phyloP scores from a whole-genome alignment of 2,888 invertebrate genomes.

The Agriopis leucophaearia region DNA sequence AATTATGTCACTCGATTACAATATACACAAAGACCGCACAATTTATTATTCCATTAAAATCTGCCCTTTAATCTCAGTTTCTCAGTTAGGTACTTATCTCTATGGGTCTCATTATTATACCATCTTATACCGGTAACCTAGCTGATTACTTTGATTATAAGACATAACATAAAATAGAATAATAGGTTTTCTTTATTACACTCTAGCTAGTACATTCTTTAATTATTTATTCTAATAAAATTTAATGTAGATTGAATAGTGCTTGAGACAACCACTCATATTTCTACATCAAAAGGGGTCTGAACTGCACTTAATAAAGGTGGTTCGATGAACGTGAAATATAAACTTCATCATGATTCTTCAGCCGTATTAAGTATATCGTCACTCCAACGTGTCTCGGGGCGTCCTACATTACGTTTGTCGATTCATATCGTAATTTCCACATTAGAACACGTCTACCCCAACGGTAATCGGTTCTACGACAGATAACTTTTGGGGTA shows the following conservation, averaged over 20 bases:
- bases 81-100: too few relatives aligned
- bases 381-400: too few relatives aligned
- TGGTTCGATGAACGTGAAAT: conserved; percentile 2
- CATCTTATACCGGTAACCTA: not conserved
- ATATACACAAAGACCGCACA: conserved; percentile 17
- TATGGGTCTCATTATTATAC: conserved; percentile 15
- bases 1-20: conserved; percentile 44
- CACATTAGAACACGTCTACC: not conserved
- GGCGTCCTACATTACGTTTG: too few relatives aligned
- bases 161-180: not conserved
- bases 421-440: too few relatives aligned
- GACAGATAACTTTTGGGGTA: too few relatives aligned
- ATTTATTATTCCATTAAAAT: conserved; percentile 25
- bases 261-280: conserved; percentile 24
- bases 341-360: too few relatives aligned
- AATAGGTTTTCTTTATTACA: not conserved
- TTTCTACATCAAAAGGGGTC: conserved; percentile 22
- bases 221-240: conserved; percentile 25
- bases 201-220: not conserved
- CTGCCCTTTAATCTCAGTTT: conserved; percentile 41
- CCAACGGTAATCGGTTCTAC: too few relatives aligned
- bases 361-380: too few relatives aligned
- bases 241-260: conserved; percentile 26
- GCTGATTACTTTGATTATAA: conserved; percentile 19
- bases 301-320: conserved; percentile 14